Conservation (phyloP, 1,140 invertebrate genomes). For the Trachymyrmex septentrionalis region DNA sequence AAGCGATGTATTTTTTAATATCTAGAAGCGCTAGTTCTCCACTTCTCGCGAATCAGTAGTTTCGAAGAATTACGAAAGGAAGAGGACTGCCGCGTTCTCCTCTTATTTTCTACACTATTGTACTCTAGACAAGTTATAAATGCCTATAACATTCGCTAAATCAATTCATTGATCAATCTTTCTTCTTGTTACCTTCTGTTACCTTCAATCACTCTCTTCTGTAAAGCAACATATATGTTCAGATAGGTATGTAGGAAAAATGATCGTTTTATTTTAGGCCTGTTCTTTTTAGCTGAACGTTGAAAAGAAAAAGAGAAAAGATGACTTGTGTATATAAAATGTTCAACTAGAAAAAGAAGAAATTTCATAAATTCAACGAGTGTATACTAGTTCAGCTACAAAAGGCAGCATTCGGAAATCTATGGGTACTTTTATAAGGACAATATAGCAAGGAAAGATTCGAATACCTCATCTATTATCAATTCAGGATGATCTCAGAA, state of each 20-base stretch:
- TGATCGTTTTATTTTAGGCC: background rate
- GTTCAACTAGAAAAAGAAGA: too few relatives aligned
- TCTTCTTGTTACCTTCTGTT: background rate
- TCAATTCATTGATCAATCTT: background rate
- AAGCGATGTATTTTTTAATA: constrained; percentile 73
- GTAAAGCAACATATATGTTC: background rate
- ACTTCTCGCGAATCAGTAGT: constrained; percentile 45
- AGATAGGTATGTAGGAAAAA: background rate
- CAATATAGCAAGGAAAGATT: background rate
- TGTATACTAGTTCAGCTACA: too few relatives aligned
- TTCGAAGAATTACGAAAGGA: constrained; percentile 14
- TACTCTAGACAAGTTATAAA: constrained; percentile 16
- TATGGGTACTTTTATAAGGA: background rate
- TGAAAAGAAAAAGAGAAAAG: too few relatives aligned
- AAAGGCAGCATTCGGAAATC: too few relatives aligned
- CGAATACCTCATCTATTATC: background rate
- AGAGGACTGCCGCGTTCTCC: constrained; percentile 43
- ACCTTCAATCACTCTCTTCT: background rate
- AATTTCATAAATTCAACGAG: too few relatives aligned
- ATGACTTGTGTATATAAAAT: too few relatives aligned
- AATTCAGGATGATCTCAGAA: background rate
- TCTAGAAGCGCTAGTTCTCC: constrained; percentile 70
- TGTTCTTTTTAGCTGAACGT: background rate
- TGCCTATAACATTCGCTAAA: constrained; percentile 11
- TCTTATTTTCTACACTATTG: constrained; percentile 36